Conservation (phyloP, 2,797 vertebrate species). For the Parauchenoglanis ngamensis region DNA sequence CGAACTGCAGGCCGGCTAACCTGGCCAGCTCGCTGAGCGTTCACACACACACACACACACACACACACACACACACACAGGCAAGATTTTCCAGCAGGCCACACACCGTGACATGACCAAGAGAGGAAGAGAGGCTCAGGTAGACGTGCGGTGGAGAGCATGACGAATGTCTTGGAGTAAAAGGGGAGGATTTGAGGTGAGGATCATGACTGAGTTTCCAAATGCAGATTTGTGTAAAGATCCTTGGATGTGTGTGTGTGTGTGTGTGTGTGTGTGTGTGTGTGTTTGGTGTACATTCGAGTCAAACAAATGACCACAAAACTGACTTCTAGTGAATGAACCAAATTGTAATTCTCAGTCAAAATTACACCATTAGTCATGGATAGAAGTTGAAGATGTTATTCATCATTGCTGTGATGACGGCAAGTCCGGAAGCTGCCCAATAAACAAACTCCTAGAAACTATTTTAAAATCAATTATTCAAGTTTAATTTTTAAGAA, state of each 20-base stretch:
- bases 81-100: slow-evolving; percentile 45
- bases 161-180: slow-evolving; percentile 45
- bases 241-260: neutral
- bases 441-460: no score
- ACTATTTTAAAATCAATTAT: no score
- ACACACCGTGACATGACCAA: slow-evolving; percentile 45
- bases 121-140: slow-evolving; percentile 47
- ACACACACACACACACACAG: slow-evolving; percentile 35
- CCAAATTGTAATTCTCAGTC: neutral
- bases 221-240: neutral
- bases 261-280: slow-evolving; percentile 13
- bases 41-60: slow-evolving; percentile 36
- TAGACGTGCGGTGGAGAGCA: slow-evolving; percentile 45
- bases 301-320: neutral
- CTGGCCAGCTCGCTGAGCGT: slow-evolving; percentile 21
- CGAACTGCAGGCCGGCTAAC: slow-evolving; percentile 13
- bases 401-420: neutral
- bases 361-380: neutral
- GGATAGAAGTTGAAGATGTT: neutral
- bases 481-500: no score
- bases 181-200: slow-evolving; percentile 18
- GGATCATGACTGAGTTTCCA: slow-evolving; percentile 11
- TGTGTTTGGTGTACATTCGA: neutral
- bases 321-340: neutral
- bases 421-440: no score